Percentiles rank a stretch among this genome's conserved stretches.
Evolutionary conservation across 2,797 vertebrate species (phyloP).

Genomic region (Trematomus bernacchii): DNA sequence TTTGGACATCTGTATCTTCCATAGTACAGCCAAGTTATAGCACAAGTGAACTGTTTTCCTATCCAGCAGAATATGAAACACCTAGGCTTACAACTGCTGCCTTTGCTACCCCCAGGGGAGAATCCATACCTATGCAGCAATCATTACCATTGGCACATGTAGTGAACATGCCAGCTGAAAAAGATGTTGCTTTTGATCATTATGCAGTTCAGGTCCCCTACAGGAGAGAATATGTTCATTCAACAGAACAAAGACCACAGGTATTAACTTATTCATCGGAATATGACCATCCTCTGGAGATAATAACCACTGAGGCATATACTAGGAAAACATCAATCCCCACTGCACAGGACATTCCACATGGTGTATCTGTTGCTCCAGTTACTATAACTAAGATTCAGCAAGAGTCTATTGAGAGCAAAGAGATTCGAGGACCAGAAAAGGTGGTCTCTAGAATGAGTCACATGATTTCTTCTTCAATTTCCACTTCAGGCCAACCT

Average conservation of each 20-base stretch:
- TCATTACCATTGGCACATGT: constrained; percentile 54
- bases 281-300: constrained; percentile 73
- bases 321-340: constrained; percentile 67
- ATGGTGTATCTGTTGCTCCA: constrained; percentile 71
- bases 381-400: constrained; percentile 85
- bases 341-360: constrained; percentile 62
- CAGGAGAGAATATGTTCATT: constrained; percentile 54
- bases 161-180: constrained; percentile 71
- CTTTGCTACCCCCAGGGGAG: constrained; percentile 65
- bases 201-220: constrained; percentile 62
- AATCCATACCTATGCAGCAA: constrained; percentile 75
- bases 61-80: constrained; percentile 66
- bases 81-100: constrained; percentile 68
- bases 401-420: constrained; percentile 86
- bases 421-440: constrained; percentile 84
- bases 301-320: constrained; percentile 73
- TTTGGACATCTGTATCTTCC: constrained; percentile 72
- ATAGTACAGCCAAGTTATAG: constrained; percentile 61
- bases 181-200: constrained; percentile 56
- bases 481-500: constrained; percentile 85
- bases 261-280: constrained; percentile 68
- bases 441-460: constrained; percentile 87
- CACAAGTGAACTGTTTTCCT: constrained; percentile 61
- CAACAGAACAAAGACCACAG: constrained; percentile 63
- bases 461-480: constrained; percentile 86